phyloP scores from a whole-genome alignment of 1,140 invertebrate species.

The Drosophila bipectinata region DNA sequence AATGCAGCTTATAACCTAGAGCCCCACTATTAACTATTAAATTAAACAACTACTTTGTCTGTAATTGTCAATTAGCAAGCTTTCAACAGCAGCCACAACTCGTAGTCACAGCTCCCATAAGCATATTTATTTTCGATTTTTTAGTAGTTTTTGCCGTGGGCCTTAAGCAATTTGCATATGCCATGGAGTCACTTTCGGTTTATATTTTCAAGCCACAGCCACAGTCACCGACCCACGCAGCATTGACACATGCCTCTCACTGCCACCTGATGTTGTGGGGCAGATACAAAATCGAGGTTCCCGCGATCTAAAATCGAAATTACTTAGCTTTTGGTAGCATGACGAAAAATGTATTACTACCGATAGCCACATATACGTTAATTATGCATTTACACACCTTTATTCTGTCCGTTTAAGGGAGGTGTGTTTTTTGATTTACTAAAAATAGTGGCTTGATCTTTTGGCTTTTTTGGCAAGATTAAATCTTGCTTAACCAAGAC shows the following conservation, averaged over 20 bases:
- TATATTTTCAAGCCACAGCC: conserved; percentile 27
- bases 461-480: conserved; percentile 6
- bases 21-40: neutral
- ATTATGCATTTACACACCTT: conserved; percentile 52
- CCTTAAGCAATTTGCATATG: conserved; percentile 44
- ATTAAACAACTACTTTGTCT: conserved; percentile 28
- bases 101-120: conserved; percentile 62
- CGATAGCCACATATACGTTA: conserved; percentile 32
- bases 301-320: conserved; percentile 13
- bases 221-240: conserved; percentile 51
- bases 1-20: neutral
- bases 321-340: conserved; percentile 54
- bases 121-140: conserved; percentile 38
- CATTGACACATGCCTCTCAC: conserved; percentile 67
- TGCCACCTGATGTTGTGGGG: conserved; percentile 47
- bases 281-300: conserved; percentile 23
- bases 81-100: conserved; percentile 55
- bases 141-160: conserved; percentile 12
- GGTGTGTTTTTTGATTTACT: conserved; percentile 17
- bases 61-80: conserved; percentile 76
- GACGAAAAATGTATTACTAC: conserved; percentile 46
- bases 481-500: conserved; percentile 36
- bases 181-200: conserved; percentile 32
- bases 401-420: conserved; percentile 11
- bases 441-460: neutral